These are phyloP conservation scores for Ciconia nigra DNA, from an alignment of 2,797 vertebrate genomes.

Conservation along the genomic window DNA sequence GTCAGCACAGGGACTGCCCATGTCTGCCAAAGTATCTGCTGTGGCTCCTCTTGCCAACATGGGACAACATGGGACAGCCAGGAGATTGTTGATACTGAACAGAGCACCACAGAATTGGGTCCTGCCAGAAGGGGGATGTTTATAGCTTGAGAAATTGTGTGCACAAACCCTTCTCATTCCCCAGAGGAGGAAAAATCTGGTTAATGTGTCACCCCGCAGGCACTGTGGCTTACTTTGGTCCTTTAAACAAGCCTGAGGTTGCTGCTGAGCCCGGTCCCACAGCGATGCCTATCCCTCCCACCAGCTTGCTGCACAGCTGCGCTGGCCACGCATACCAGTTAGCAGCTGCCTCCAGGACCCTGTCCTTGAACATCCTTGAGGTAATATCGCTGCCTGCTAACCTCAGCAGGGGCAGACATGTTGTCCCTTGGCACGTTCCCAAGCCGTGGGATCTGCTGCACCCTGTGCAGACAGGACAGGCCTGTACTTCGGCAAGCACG, in stretches of 20 bases:
- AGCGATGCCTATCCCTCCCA: too few species aligned
- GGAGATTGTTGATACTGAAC: background rate
- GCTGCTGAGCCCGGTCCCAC: background rate
- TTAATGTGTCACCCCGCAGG: background rate
- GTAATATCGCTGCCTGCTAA: background rate
- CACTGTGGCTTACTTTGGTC: background rate
- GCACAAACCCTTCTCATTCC: background rate
- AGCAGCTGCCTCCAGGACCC: background rate
- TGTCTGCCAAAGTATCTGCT: background rate
- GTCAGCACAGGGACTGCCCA: background rate
- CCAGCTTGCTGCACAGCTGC: background rate
- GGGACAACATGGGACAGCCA: background rate
- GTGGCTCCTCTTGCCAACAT: background rate
- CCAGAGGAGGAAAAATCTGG: background rate
- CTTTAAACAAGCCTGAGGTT: background rate
- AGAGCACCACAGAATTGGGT: background rate
- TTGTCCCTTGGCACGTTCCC: background rate
- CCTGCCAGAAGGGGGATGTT: background rate
- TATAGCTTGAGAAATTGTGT: background rate
- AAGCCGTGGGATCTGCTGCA: background rate
- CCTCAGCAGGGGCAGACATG: background rate
- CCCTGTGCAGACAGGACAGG: background rate
- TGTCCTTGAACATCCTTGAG: background rate
- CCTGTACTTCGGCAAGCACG: background rate
- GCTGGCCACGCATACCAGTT: rapidly evolving